Evolutionary conservation across 2,797 vertebrate genomes (phyloP).

Genomic region (Sebastolobus altivelis): DNA sequence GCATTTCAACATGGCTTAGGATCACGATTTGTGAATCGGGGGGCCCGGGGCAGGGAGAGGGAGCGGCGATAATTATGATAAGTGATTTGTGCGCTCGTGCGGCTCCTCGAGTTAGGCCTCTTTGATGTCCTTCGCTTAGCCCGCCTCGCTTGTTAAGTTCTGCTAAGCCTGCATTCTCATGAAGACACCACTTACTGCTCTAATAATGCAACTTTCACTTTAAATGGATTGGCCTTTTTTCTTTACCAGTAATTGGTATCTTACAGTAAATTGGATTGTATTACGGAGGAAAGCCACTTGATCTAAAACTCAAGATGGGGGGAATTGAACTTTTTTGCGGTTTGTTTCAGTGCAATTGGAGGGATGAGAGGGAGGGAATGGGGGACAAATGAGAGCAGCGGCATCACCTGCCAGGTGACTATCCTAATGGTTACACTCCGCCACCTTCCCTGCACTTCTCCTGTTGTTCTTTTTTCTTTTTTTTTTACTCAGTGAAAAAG

Average conservation of each 20-base stretch:
- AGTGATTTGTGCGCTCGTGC: slow-evolving; percentile 72
- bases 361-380: background rate
- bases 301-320: slow-evolving; percentile 29
- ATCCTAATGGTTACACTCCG: slow-evolving; percentile 45
- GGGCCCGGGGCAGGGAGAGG: slow-evolving; percentile 15
- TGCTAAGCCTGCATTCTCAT: slow-evolving; percentile 66
- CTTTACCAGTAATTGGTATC: slow-evolving; percentile 58
- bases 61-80: slow-evolving; percentile 72
- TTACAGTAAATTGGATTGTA: slow-evolving; percentile 54
- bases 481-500: slow-evolving; percentile 53
- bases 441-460: slow-evolving; percentile 40
- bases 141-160: slow-evolving; percentile 56
- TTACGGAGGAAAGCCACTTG: slow-evolving; percentile 45
- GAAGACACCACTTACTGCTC: slow-evolving; percentile 56
- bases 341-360: slow-evolving; percentile 23
- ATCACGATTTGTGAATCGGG: slow-evolving; percentile 34
- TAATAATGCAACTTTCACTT: slow-evolving; percentile 59
- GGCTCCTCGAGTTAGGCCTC: slow-evolving; percentile 52
- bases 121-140: slow-evolving; percentile 57
- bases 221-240: slow-evolving; percentile 22
- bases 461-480: slow-evolving; percentile 42
- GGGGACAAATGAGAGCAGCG: slow-evolving; percentile 26
- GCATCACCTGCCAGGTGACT: slow-evolving; percentile 52
- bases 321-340: slow-evolving; percentile 28
- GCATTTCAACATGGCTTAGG: slow-evolving; percentile 59